Conservation (phyloP, 2,113 vertebrate genomes). For the Plotosus lineatus region DNA sequence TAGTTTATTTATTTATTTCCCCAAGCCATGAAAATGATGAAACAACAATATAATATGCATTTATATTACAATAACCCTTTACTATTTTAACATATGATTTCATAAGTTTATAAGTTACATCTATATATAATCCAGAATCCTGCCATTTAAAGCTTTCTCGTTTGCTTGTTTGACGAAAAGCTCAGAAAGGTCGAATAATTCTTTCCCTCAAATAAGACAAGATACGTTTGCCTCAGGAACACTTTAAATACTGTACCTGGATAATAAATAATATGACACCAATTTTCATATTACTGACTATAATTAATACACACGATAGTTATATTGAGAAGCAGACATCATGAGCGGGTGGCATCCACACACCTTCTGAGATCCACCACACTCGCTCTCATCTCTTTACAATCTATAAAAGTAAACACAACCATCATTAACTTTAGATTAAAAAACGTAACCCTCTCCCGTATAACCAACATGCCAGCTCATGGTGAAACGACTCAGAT, state of each 20-base stretch:
- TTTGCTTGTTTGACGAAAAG: neutral
- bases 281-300: neutral
- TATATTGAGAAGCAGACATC: neutral
- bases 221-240: neutral
- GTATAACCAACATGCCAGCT: neutral
- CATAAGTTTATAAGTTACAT: constrained; percentile 1
- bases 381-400: neutral
- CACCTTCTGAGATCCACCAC: neutral
- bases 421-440: no score
- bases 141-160: neutral
- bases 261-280: neutral
- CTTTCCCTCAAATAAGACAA: neutral
- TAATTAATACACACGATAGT: neutral
- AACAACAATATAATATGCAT: constrained; percentile 4
- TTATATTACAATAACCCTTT: constrained; percentile 1
- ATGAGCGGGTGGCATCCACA: neutral
- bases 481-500: neutral
- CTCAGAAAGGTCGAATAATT: neutral
- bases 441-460: neutral
- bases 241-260: neutral
- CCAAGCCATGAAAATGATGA: neutral
- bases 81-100: no score
- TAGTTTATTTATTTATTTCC: neutral
- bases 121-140: neutral
- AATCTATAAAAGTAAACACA: neutral